Evolutionary conservation across 35 echinoderm and acorn worm genomes (phyloP).

Genomic region (Apostichopus japonicus): DNA sequence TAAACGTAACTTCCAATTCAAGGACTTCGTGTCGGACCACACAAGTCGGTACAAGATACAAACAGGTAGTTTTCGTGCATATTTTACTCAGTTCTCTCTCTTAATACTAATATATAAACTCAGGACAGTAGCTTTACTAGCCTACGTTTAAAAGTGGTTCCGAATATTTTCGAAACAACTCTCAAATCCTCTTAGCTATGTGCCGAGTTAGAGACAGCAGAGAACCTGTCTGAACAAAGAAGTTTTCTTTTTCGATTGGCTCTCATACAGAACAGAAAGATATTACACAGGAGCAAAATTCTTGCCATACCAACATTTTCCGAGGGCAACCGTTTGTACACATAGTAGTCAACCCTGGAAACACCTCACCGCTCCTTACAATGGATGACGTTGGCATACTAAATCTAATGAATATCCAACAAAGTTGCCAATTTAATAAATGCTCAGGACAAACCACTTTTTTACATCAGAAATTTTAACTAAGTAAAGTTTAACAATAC

Average conservation of each 20-base stretch:
- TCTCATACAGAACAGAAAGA: constrained; percentile 31
- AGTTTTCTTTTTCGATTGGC: not conserved
- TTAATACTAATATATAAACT: too few relatives aligned
- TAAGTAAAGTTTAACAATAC: too few relatives aligned
- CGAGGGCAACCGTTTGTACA: constrained; percentile 49
- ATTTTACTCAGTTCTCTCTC: too few relatives aligned
- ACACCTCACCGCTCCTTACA: constrained; percentile 45
- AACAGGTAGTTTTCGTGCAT: too few relatives aligned
- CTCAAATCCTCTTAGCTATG: not conserved
- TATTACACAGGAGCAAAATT: constrained; percentile 47
- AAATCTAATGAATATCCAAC: too few relatives aligned
- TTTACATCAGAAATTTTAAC: too few relatives aligned
- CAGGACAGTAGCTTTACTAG: too few relatives aligned
- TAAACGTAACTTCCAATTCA: too few relatives aligned
- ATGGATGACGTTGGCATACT: constrained; percentile 31
- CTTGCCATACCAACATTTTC: constrained; percentile 47
- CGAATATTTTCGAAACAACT: not conserved
- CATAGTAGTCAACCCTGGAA: constrained; percentile 48
- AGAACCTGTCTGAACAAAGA: constrained; percentile 19
- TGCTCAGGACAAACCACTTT: too few relatives aligned
- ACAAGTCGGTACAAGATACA: too few relatives aligned
- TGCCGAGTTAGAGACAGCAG: not conserved
- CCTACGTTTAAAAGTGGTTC: not conserved
- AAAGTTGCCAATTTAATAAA: too few relatives aligned
- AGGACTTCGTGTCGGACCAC: too few relatives aligned